Evolutionary conservation across 2,888 invertebrate species (phyloP).

Genomic region (Artemia sp.): DNA sequence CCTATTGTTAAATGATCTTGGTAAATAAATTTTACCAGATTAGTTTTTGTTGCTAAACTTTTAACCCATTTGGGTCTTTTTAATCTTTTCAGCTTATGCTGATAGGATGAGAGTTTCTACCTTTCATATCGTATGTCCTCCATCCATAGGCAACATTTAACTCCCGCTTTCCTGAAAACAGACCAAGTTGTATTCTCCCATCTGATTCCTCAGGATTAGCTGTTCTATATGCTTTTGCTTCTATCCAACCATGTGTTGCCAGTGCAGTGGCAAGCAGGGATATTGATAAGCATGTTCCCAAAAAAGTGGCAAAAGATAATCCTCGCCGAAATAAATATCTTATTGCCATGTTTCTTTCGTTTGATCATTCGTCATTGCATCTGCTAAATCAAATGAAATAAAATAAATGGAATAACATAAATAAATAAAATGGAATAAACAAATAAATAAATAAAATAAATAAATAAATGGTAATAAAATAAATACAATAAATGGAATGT

Average conservation of each 20-base stretch:
- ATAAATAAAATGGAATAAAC: too few relatives aligned
- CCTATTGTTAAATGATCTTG: background rate
- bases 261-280: constrained; percentile 61
- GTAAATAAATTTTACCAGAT: background rate
- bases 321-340: constrained; percentile 55
- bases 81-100: background rate
- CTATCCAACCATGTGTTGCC: constrained; percentile 66
- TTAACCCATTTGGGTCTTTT: too few relatives aligned
- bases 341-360: constrained; percentile 29
- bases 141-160: constrained; percentile 64
- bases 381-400: too few relatives aligned
- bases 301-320: constrained; percentile 63
- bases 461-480: too few relatives aligned
- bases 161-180: constrained; percentile 68
- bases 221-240: constrained; percentile 49
- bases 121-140: constrained; percentile 54
- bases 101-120: constrained; percentile 37
- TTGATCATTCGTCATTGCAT: too few relatives aligned
- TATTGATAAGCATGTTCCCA: constrained; percentile 56
- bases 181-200: constrained; percentile 61
- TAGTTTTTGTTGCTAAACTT: too few relatives aligned
- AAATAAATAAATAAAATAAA: too few relatives aligned
- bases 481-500: too few relatives aligned
- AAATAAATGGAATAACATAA: too few relatives aligned
- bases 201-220: constrained; percentile 49